phyloP scores from a whole-genome alignment of 1,140 invertebrate species.

The Polypedilum pembai region DNA sequence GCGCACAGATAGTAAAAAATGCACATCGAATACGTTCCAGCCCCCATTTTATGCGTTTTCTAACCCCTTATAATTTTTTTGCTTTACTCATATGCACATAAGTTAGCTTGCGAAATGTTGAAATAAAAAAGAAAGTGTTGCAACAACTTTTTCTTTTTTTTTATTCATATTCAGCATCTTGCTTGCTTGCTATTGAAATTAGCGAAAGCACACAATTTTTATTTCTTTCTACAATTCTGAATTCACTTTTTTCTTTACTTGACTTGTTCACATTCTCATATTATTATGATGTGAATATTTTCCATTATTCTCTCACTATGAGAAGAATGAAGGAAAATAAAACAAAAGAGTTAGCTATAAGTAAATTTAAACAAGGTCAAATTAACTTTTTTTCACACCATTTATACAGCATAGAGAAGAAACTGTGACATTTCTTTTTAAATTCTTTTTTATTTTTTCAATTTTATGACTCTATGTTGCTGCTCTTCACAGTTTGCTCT shows the following conservation, averaged over 20 bases:
- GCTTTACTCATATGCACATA: too few species aligned
- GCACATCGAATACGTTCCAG: too few species aligned
- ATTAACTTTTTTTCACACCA: constrained; percentile 11
- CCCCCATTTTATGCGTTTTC: too few species aligned
- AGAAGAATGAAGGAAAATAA: too few species aligned
- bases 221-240: background rate
- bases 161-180: background rate
- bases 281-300: background rate
- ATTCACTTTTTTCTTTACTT: background rate
- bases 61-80: too few species aligned
- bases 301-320: too few species aligned
- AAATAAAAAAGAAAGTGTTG: background rate
- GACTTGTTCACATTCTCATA: background rate
- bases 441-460: background rate
- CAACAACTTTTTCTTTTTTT: constrained; percentile 11
- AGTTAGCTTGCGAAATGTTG: too few species aligned
- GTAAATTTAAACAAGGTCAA: constrained; percentile 10
- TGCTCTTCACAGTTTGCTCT: too few species aligned
- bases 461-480: too few species aligned
- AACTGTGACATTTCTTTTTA: background rate
- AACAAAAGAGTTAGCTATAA: background rate
- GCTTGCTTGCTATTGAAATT: constrained; percentile 5
- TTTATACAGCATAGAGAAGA: background rate
- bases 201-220: background rate
- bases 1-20: too few species aligned